Percentiles rank a stretch among this genome's conserved stretches.
phyloP scores from a whole-genome alignment of 2,797 vertebrate genomes.

The Oreochromis mossambicus region DNA sequence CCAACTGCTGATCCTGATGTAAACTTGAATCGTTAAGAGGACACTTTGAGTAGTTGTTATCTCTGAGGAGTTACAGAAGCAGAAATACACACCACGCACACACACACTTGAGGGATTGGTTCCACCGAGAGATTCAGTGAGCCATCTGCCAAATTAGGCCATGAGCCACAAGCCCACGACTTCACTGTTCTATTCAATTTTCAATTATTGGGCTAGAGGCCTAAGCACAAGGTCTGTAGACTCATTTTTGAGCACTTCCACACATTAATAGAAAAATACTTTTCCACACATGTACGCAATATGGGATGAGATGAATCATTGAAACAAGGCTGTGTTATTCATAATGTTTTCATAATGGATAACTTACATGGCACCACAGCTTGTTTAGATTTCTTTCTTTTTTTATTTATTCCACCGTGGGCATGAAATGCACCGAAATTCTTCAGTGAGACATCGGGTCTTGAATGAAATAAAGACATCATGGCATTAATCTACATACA shows the following conservation, averaged over 20 bases:
- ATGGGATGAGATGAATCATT: slow-evolving; percentile 41
- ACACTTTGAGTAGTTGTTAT: slow-evolving; percentile 52
- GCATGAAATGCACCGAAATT: background rate
- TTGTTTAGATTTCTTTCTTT: background rate
- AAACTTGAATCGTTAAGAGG: slow-evolving; percentile 60
- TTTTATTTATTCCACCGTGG: background rate
- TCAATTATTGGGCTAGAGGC: slow-evolving; percentile 64
- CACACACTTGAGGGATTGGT: slow-evolving; percentile 61
- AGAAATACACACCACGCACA: slow-evolving; percentile 23
- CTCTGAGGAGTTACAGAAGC: slow-evolving; percentile 46
- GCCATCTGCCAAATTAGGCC: slow-evolving; percentile 82
- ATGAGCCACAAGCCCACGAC: slow-evolving; percentile 68
- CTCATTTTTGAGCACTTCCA: slow-evolving; percentile 18
- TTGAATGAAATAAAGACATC: slow-evolving; percentile 6
- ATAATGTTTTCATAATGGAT: slow-evolving; percentile 37
- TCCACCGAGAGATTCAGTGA: slow-evolving; percentile 67
- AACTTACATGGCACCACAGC: background rate
- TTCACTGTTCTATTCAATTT: slow-evolving; percentile 74
- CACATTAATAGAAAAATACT: slow-evolving; percentile 26
- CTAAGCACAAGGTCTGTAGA: slow-evolving; percentile 43
- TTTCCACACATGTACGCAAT: slow-evolving; percentile 27
- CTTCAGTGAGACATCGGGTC: slow-evolving; percentile 8
- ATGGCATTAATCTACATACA: slow-evolving; percentile 8
- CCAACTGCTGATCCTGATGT: slow-evolving; percentile 37
- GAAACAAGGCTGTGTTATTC: slow-evolving; percentile 26